Percentiles rank a stretch among this genome's conserved stretches.
phyloP scores from a whole-genome alignment of 2,888 invertebrate genomes.

The Phalera bucephala region DNA sequence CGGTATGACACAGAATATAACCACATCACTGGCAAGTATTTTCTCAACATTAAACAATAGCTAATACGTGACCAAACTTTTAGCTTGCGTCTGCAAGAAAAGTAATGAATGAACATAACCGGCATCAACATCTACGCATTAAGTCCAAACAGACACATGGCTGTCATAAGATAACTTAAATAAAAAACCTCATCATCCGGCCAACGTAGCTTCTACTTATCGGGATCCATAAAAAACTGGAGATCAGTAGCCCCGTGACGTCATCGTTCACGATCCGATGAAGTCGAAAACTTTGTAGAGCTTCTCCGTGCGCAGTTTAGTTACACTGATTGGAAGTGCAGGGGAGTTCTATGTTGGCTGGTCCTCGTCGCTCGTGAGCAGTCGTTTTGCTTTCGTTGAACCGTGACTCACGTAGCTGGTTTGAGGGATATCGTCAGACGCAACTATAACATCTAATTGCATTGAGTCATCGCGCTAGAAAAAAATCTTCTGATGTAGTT shows the following conservation, averaged over 20 bases:
- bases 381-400: conserved; percentile 52
- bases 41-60: conserved; percentile 9
- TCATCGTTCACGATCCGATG: conserved; percentile 24
- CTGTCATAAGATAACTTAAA: conserved; percentile 25
- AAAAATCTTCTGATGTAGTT: conserved; percentile 14
- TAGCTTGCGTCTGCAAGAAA: conserved; percentile 9
- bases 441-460: conserved; percentile 56
- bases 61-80: conserved; percentile 11
- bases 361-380: conserved; percentile 43
- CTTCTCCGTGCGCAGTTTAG: conserved; percentile 17
- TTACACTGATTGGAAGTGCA: conserved; percentile 18
- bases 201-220: conserved; percentile 23
- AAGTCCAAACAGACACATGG: conserved; percentile 27
- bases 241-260: conserved; percentile 30
- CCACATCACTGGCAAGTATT: too few species aligned
- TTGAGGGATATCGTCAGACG: conserved; percentile 41
- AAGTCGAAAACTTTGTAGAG: conserved; percentile 26
- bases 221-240: conserved; percentile 14
- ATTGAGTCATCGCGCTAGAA: conserved; percentile 33
- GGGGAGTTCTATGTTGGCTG: conserved; percentile 42
- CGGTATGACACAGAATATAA: too few species aligned
- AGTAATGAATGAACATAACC: conserved; percentile 15
- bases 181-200: conserved; percentile 44
- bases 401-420: conserved; percentile 59
- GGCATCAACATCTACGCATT: too few species aligned